Evolutionary conservation across 2,797 vertebrate species (phyloP), one percentile per base, ranked within the genome.

Genomic region (Myotis planiceps): DNA sequence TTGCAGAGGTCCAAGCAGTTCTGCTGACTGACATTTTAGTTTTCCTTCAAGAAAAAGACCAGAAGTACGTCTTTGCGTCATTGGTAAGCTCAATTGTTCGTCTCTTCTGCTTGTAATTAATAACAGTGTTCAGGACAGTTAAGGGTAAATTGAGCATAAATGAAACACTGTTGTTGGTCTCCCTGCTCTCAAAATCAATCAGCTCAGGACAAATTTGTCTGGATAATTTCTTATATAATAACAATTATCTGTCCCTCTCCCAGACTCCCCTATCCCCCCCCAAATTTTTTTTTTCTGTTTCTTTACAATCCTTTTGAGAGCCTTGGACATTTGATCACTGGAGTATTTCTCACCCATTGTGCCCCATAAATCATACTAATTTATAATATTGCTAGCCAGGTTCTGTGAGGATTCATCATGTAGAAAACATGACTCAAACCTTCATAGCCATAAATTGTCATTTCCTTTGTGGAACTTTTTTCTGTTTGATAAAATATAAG

Each of bases 21-120:
- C 99, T 99, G 6, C 99, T 99, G 45, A 99, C 99, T 19, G 99
- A 99, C 23, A 98, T 99, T 91, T 98, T 99, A 0, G 97, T 99
- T 91, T 99, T 99, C 98, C 99, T 99, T 82, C 99, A 99, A 98
- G 99, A 99, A 97, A 99, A 99, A 97, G 99, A 99, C 97, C 99
- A 99, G 98, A 99, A 99, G 97, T 99, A 99, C 7, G 96, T 99
- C 94, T 99, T 99, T 90, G 99, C 99, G 25, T 99, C 99, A 95
- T 97, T 99, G 99, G 99, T 99, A 99, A 98, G 99, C 69, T 84
- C 23, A 71, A 1, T 76, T 68, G 34, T 9, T 45, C 5, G 7
- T 96, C 88, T 90, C 16, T 89, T 6, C 63, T 92, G 32, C 9
- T 14, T 94, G 81, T 88, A 47, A 76, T 39, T 71, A 71, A 25